These are phyloP conservation scores for Enteromius viviparus DNA, from an alignment of 2,797 vertebrate genomes.

Conservation along the genomic window DNA sequence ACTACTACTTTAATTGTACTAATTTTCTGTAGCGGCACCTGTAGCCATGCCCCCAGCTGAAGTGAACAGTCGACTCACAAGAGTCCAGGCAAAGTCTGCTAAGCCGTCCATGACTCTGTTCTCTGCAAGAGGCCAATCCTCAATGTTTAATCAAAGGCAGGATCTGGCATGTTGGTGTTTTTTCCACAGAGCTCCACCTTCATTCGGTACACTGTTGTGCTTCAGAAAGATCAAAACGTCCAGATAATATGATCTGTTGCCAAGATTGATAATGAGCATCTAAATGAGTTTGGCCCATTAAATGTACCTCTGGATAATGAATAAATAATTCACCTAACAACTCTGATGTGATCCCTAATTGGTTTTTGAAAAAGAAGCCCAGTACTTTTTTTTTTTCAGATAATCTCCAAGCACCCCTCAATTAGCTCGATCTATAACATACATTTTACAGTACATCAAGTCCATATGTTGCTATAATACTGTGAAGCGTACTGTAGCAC, in stretches of 20 bases:
- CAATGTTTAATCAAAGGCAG: conserved; percentile 82
- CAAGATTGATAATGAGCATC: conserved; percentile 71
- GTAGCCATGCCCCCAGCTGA: background rate
- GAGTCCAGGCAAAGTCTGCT: conserved; percentile 46
- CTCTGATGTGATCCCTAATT: conserved; percentile 67
- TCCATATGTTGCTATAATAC: conserved; percentile 21
- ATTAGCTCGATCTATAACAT: conserved; percentile 44
- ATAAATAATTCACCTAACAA: conserved; percentile 67
- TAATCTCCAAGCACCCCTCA: conserved; percentile 50
- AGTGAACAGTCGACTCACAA: conserved; percentile 47
- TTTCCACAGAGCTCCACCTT: conserved; percentile 56
- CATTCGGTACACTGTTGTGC: conserved; percentile 56
- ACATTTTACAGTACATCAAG: conserved; percentile 30
- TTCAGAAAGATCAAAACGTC: conserved; percentile 68
- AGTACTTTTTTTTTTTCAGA: conserved; percentile 45
- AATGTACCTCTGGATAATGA: conserved; percentile 70
- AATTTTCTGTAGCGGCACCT: background rate
- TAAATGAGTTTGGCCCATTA: conserved; percentile 71
- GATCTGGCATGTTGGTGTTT: conserved; percentile 68
- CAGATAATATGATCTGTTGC: conserved; percentile 68
- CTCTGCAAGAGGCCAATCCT: conserved; percentile 83
- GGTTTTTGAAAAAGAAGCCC: conserved; percentile 59
- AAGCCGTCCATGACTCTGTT: conserved; percentile 47
- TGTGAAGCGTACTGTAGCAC: background rate
- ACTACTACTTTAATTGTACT: background rate